phyloP scores from a whole-genome alignment of 2,113 vertebrate species.

The Melanotaenia duboulayi region DNA sequence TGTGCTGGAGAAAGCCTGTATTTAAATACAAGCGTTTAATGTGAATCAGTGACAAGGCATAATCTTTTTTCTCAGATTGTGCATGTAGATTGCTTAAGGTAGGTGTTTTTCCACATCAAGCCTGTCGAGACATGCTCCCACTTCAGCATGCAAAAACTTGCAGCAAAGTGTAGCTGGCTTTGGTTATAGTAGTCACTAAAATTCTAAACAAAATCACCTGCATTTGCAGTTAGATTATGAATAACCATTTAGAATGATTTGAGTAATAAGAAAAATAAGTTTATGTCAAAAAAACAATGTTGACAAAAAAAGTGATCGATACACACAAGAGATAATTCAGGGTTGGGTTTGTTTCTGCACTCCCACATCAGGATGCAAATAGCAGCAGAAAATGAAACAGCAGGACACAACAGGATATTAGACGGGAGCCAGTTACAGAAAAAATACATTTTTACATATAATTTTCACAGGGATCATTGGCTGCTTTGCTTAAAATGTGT shows the following conservation, averaged over 20 bases:
- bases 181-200: not conserved
- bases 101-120: slow-evolving; percentile 34
- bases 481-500: not conserved
- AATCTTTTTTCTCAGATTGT: not conserved
- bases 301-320: not conserved
- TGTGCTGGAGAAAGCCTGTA: not conserved
- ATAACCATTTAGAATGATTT: not conserved
- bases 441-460: not conserved
- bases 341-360: slow-evolving; percentile 1
- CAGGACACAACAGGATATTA: not conserved
- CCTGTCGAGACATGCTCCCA: slow-evolving; percentile 47
- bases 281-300: not conserved
- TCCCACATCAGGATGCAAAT: not conserved
- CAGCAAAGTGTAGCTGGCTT: not conserved
- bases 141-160: slow-evolving; percentile 22
- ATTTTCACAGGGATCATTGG: not conserved
- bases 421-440: not conserved
- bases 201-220: not conserved
- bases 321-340: slow-evolving; percentile 7
- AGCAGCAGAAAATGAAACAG: not conserved
- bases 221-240: not conserved
- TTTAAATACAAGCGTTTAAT: not conserved
- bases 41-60: not conserved
- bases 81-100: slow-evolving; percentile 14
- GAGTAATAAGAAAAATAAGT: too few species aligned